Evolutionary conservation across 1,140 invertebrate species (phyloP).

Genomic region (Branchinecta lindahli): DNA sequence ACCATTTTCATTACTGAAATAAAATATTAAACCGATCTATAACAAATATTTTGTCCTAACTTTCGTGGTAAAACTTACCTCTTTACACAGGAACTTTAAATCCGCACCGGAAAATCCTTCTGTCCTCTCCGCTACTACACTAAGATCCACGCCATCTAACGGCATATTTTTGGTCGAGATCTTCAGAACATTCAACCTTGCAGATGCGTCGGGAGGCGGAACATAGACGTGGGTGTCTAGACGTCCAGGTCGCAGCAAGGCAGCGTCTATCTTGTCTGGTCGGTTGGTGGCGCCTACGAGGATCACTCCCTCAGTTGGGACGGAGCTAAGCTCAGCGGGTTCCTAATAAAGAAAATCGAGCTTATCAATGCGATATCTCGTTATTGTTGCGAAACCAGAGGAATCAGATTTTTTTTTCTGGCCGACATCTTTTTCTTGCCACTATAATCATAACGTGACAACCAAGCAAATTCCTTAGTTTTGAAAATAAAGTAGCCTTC

Average conservation of each 20-base stretch:
- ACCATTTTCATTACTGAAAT: no score
- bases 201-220: slow-evolving; percentile 43
- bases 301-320: slow-evolving; percentile 34
- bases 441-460: no score
- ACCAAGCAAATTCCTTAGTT: no score
- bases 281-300: slow-evolving; percentile 61
- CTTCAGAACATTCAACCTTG: slow-evolving; percentile 41
- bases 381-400: no score
- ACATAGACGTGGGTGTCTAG: slow-evolving; percentile 59
- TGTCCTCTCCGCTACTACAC: slow-evolving; percentile 41
- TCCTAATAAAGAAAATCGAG: slow-evolving; percentile 17
- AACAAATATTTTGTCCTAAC: no score
- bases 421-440: no score
- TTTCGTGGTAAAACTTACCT: slow-evolving; percentile 32
- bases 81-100: slow-evolving; percentile 49
- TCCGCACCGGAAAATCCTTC: slow-evolving; percentile 61
- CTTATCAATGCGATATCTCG: no score
- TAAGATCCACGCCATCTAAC: slow-evolving; percentile 41
- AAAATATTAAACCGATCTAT: no score
- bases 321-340: background rate
- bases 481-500: no score
- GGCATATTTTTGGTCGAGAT: slow-evolving; percentile 44
- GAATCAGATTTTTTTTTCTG: no score
- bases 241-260: slow-evolving; percentile 54
- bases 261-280: slow-evolving; percentile 59